phyloP scores from a whole-genome alignment of 2,888 invertebrate species.

The Dyspetes luteomarginatus region DNA sequence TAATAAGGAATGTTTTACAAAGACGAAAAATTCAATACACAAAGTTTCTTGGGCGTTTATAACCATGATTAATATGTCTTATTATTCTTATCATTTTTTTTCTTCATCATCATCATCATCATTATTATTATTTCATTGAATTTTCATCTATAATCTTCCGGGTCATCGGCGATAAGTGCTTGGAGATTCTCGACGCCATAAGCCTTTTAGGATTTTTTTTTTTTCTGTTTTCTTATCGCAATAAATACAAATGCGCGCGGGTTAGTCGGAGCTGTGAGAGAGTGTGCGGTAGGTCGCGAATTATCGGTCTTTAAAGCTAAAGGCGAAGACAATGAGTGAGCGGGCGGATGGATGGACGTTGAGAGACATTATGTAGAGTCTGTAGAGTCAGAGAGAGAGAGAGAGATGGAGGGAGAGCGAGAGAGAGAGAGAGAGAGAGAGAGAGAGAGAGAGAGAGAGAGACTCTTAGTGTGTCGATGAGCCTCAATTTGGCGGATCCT shows the following conservation, averaged over 20 bases:
- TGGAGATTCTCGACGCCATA: slow-evolving; percentile 35
- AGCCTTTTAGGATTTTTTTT: not conserved
- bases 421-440: not conserved
- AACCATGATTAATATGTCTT: slow-evolving; percentile 3
- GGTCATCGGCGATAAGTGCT: slow-evolving; percentile 56
- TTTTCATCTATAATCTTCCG: slow-evolving; percentile 47
- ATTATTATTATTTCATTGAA: slow-evolving; percentile 54
- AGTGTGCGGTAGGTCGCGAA: slow-evolving; percentile 66
- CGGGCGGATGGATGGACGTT: slow-evolving; percentile 33
- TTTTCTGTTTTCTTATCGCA: slow-evolving; percentile 41
- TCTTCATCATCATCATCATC: not conserved
- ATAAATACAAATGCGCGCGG: slow-evolving; percentile 20
- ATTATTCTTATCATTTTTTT: slow-evolving; percentile 1
- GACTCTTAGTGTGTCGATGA: slow-evolving; percentile 54
- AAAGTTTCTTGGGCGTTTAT: slow-evolving; percentile 12
- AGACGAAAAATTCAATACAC: not conserved
- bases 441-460: not conserved
- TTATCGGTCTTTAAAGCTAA: slow-evolving; percentile 63
- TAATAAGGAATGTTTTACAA: too few relatives aligned
- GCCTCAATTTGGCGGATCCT: slow-evolving; percentile 66
- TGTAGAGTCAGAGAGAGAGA: not conserved
- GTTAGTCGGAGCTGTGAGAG: slow-evolving; percentile 15
- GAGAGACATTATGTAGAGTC: not conserved
- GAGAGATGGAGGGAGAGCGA: too few relatives aligned
- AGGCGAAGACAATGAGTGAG: slow-evolving; percentile 63